These are phyloP conservation scores for Melospiza georgiana DNA, from an alignment of 2,113 vertebrate genomes.

Conservation along the genomic window DNA sequence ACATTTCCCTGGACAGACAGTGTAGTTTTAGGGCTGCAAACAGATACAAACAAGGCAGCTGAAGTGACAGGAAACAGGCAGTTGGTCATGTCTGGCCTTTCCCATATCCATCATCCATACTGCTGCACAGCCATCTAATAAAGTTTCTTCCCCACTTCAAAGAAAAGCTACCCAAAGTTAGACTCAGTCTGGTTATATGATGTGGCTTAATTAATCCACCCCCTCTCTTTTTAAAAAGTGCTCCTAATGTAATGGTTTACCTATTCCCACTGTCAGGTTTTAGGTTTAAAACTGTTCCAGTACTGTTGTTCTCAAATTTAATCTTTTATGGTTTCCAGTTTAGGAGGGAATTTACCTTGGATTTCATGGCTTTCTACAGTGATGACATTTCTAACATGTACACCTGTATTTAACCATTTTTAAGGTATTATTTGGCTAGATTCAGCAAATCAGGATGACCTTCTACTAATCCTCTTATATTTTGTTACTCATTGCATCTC, in stretches of 20 bases:
- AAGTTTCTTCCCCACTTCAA: not conserved
- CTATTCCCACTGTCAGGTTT: not conserved
- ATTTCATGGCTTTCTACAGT: not conserved
- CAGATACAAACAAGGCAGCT: not conserved
- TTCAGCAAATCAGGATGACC: conserved; percentile 26
- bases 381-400: not conserved
- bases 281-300: not conserved
- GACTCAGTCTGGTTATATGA: not conserved
- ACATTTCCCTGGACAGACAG: not conserved
- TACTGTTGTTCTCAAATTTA: not conserved
- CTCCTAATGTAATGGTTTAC: not conserved
- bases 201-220: not conserved
- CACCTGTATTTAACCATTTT: not conserved
- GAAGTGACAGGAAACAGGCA: not conserved
- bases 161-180: not conserved
- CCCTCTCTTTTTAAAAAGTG: not conserved
- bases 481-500: conserved; percentile 45
- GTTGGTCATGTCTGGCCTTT: not conserved
- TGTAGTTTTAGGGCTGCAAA: not conserved
- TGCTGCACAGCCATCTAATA: not conserved
- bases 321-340: not conserved
- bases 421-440: not conserved
- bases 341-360: not conserved
- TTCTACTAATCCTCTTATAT: conserved; percentile 40
- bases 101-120: not conserved